A percentile compares a stretch with the other conserved stretches of the same genome.
phyloP scores from a whole-genome alignment of 2,888 invertebrate species.

The Proisotoma minuta region DNA sequence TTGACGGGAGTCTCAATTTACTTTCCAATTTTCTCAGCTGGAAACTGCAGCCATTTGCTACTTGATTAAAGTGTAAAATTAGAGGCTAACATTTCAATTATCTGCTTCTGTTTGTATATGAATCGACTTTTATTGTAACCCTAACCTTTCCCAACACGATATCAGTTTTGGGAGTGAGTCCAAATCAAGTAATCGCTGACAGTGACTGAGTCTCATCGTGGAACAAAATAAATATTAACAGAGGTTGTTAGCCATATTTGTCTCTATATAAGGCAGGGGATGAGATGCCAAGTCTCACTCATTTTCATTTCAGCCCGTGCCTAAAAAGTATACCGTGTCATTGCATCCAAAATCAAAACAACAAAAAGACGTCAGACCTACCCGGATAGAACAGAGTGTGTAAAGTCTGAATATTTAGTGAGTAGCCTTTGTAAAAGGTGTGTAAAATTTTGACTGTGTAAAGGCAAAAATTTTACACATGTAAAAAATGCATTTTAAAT shows the following conservation, averaged over 20 bases:
- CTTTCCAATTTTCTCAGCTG: slow-evolving; percentile 2
- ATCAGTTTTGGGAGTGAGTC: not conserved
- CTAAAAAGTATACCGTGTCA: slow-evolving; percentile 2
- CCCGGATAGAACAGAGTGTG: too few relatives aligned
- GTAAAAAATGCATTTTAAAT: too few relatives aligned
- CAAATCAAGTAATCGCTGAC: not conserved
- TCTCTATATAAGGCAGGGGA: slow-evolving; percentile 2
- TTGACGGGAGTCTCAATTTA: not conserved
- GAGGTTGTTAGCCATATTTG: not conserved
- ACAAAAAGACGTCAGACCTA: not conserved
- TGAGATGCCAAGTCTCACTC: not conserved
- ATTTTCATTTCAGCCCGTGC: not conserved
- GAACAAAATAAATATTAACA: not conserved
- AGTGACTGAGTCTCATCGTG: not conserved
- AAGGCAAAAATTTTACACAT: too few relatives aligned
- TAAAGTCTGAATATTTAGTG: too few relatives aligned
- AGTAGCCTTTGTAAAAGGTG: too few relatives aligned
- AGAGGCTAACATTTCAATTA: not conserved
- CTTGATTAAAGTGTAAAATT: not conserved
- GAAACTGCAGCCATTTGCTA: not conserved
- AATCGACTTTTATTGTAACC: not conserved
- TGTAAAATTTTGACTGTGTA: too few relatives aligned
- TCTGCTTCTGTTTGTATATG: not conserved
- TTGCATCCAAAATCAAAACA: not conserved
- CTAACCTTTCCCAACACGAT: not conserved